A percentile compares a stretch with the other conserved stretches of the same genome.
Evolutionary conservation across 2,797 vertebrate species (phyloP).

Genomic region (Ctenopoma multispine): DNA sequence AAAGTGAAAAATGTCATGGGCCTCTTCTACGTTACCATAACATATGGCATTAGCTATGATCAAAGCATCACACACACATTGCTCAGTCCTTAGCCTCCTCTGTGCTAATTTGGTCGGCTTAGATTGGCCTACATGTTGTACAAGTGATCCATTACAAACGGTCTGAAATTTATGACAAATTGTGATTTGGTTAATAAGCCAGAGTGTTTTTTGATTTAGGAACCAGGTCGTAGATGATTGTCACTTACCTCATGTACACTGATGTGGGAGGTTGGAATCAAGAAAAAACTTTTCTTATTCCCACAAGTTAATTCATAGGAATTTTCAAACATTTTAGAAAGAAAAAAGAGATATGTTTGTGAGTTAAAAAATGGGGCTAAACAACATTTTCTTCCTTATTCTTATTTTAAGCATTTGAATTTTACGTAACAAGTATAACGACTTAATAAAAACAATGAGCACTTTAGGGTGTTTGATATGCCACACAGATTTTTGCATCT

Average conservation of each 20-base stretch:
- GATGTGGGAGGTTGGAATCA: slow-evolving; percentile 11
- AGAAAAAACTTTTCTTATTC: neutral
- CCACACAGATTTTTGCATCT: neutral
- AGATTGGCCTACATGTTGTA: slow-evolving; percentile 67
- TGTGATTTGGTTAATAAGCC: slow-evolving; percentile 77
- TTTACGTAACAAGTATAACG: neutral
- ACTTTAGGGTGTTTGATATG: neutral
- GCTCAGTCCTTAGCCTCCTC: slow-evolving; percentile 50
- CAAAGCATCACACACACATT: slow-evolving; percentile 68
- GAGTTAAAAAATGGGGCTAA: neutral
- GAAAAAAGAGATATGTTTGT: neutral
- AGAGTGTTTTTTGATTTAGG: slow-evolving; percentile 40
- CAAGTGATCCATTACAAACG: slow-evolving; percentile 77
- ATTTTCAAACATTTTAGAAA: slow-evolving; percentile 6
- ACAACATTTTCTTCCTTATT: neutral
- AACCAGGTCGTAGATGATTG: neutral
- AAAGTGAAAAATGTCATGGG: slow-evolving; percentile 84
- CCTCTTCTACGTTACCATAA: slow-evolving; percentile 69
- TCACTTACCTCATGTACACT: slow-evolving; percentile 20
- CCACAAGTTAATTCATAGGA: neutral
- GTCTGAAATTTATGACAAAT: slow-evolving; percentile 83
- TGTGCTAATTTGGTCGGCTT: slow-evolving; percentile 77
- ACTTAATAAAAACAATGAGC: neutral
- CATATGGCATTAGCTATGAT: slow-evolving; percentile 77
- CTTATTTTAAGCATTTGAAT: neutral